These are phyloP conservation scores for Chelonus formosanus DNA, from an alignment of 2,888 invertebrate species.

Conservation along the genomic window DNA sequence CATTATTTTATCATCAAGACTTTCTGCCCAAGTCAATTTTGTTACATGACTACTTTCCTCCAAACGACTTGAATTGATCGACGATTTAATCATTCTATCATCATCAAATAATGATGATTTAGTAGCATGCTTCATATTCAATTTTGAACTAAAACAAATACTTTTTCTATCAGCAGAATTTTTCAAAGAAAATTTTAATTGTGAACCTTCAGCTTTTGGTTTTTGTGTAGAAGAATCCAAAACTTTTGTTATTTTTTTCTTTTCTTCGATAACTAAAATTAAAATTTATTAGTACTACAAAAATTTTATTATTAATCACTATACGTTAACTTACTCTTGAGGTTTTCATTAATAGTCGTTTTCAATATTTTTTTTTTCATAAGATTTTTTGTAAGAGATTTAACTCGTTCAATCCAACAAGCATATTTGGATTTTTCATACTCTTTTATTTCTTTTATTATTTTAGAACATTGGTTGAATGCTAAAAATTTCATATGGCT, in stretches of 20 bases:
- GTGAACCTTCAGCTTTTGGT: no score
- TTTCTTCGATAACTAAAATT: no score
- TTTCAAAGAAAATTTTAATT: no score
- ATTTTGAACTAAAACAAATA: no score
- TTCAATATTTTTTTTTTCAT: constrained; percentile 77
- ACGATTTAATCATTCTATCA: constrained; percentile 30
- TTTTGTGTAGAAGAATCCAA: no score
- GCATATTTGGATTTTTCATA: constrained; percentile 79
- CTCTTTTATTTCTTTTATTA: constrained; percentile 78
- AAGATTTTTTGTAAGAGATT: constrained; percentile 72
- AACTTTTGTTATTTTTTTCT: no score
- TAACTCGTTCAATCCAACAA: constrained; percentile 75
- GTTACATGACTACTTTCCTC: constrained; percentile 29
- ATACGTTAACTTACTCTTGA: no score
- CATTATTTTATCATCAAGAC: constrained; percentile 74
- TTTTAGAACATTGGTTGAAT: constrained; percentile 79
- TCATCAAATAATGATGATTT: no score
- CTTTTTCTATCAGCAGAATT: no score
- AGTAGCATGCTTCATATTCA: no score
- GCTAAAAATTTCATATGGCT: constrained; percentile 80
- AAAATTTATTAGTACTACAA: no score
- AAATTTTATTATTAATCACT: no score
- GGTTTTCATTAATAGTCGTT: constrained; percentile 58
- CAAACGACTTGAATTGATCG: constrained; percentile 32
- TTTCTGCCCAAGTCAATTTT: constrained; percentile 74